Conservation (phyloP, 2,113 vertebrate genomes). For the Rousettus leschenaultii region DNA sequence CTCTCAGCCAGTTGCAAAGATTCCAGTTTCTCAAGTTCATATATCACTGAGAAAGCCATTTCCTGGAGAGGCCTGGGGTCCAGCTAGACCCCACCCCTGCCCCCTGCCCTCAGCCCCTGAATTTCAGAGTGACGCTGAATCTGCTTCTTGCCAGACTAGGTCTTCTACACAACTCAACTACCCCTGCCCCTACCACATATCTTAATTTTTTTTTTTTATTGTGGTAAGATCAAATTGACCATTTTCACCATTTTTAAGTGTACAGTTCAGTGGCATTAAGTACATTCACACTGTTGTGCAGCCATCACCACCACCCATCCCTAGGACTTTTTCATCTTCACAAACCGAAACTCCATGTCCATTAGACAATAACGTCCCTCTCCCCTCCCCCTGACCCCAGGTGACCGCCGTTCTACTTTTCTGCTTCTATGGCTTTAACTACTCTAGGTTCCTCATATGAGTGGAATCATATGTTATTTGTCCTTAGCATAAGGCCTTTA, state of each 20-base stretch:
- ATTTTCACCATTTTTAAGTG: not conserved
- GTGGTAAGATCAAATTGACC: not conserved
- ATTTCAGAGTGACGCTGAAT: not conserved
- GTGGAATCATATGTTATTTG: rapidly evolving
- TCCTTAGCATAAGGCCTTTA: not conserved
- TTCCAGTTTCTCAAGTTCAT: not conserved
- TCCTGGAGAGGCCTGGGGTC: not conserved
- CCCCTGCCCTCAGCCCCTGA: not conserved
- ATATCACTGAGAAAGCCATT: not conserved
- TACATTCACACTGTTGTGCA: not conserved
- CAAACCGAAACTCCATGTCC: not conserved
- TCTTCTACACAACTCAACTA: not conserved
- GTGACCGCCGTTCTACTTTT: not conserved
- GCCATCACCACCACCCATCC: not conserved
- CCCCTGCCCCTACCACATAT: not conserved
- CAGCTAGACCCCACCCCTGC: rapidly evolving
- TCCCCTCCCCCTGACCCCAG: not conserved
- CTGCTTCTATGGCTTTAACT: not conserved
- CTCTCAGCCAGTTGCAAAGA: not conserved
- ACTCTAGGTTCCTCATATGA: rapidly evolving
- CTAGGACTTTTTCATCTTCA: not conserved
- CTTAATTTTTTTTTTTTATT: not conserved
- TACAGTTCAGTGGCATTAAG: not conserved
- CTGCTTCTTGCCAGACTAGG: not conserved
- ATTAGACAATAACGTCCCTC: not conserved